A percentile compares a stretch with the other conserved stretches of the same genome.
These are phyloP conservation scores for Drosophila lacteicornis DNA, from an alignment of 1,140 invertebrate species.

Conservation along the genomic window DNA sequence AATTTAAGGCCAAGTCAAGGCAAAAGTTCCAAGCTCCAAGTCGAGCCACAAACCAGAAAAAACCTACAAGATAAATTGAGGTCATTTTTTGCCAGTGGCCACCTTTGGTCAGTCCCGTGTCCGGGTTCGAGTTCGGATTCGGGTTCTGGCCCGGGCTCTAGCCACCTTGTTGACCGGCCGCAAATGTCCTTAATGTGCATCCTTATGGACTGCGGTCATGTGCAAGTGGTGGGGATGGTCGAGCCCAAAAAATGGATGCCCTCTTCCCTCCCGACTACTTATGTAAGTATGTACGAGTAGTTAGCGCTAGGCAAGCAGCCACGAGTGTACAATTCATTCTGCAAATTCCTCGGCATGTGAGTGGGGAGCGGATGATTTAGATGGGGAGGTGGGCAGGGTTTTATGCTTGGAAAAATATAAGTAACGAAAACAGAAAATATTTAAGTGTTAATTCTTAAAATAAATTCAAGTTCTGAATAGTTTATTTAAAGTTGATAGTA, in stretches of 20 bases:
- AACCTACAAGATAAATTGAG: conserved; percentile 82
- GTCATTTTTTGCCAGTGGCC: conserved; percentile 76
- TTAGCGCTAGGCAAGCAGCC: conserved; percentile 51
- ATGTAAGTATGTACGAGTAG: conserved; percentile 30
- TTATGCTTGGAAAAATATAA: conserved; percentile 4
- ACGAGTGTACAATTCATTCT: conserved; percentile 42
- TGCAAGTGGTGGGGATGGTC: conserved; percentile 72
- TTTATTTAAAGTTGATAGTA: too few relatives aligned
- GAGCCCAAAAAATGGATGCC: conserved; percentile 54
- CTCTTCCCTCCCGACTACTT: conserved; percentile 13
- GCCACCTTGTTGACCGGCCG: conserved; percentile 77
- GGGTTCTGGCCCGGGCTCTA: conserved; percentile 23
- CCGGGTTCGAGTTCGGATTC: conserved; percentile 37
- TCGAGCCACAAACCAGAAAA: conserved; percentile 22
- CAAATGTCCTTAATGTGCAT: conserved; percentile 84
- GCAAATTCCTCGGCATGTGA: conserved; percentile 19
- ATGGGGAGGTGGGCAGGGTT: conserved; percentile 1
- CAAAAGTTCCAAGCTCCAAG: conserved; percentile 19
- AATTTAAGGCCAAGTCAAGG: conserved; percentile 71
- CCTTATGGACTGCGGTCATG: conserved; percentile 73
- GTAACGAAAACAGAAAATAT: neutral
- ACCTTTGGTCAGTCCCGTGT: conserved; percentile 67
- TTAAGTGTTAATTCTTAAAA: neutral
- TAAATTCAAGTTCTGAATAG: too few relatives aligned
- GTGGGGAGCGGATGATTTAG: conserved; percentile 29